Conservation (phyloP, 2,113 vertebrate genomes). For the Uria aalge region DNA sequence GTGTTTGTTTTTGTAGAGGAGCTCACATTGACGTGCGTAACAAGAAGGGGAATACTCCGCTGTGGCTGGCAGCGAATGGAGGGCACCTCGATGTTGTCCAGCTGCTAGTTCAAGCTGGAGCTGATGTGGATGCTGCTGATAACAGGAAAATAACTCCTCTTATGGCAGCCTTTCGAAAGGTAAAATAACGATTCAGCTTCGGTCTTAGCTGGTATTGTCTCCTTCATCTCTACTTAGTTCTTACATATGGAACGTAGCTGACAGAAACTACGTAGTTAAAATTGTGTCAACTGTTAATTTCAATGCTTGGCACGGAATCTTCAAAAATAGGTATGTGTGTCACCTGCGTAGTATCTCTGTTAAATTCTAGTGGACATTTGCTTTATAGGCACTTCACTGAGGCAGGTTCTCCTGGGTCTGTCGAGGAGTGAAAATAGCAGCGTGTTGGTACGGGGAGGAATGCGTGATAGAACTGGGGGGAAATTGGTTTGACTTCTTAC, state of each 20-base stretch:
- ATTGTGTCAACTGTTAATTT: not conserved
- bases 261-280: not conserved
- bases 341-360: not conserved
- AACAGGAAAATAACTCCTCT: conserved; percentile 99
- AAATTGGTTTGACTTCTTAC: not conserved
- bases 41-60: conserved; percentile 98
- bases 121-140: conserved; percentile 97
- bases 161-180: conserved; percentile 99
- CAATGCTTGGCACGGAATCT: not conserved
- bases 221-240: accelerated
- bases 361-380: not conserved
- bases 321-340: not conserved
- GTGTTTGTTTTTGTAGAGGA: conserved; percentile 75
- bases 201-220: not conserved
- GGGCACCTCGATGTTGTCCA: conserved; percentile 98
- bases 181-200: conserved; percentile 1
- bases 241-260: not conserved
- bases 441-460: not conserved
- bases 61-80: conserved; percentile 97
- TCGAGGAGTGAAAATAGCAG: not conserved
- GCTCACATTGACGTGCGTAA: conserved; percentile 98
- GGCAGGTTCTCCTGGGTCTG: not conserved
- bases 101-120: conserved; percentile 92
- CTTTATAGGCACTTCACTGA: not conserved
- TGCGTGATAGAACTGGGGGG: too few species aligned